These are phyloP conservation scores for Neolamprologus caudopunctatus DNA, from an alignment of 2,113 vertebrate genomes.

Conservation along the genomic window DNA sequence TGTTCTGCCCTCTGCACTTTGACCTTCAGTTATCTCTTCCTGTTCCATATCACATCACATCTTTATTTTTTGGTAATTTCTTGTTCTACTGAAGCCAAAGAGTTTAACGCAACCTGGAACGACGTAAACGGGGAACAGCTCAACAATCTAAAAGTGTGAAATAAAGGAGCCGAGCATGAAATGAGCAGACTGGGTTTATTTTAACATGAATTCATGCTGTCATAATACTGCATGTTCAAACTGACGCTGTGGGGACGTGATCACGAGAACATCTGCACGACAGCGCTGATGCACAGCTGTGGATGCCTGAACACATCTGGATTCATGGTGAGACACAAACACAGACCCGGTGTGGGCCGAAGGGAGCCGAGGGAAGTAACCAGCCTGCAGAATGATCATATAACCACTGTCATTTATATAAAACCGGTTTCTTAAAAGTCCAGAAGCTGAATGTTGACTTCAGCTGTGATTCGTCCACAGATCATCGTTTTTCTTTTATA, in stretches of 20 bases:
- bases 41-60: background rate
- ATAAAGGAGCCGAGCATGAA: background rate
- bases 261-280: background rate
- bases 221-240: background rate
- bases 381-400: background rate
- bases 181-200: background rate
- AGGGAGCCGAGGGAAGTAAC: background rate
- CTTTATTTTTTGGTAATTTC: background rate
- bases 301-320: background rate
- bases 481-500: background rate
- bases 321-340: background rate
- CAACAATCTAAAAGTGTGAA: background rate
- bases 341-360: background rate
- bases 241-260: background rate
- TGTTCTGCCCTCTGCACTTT: background rate
- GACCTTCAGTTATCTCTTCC: background rate
- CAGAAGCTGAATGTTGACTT: background rate
- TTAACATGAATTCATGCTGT: background rate
- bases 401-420: background rate
- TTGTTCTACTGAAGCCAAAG: background rate
- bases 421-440: background rate
- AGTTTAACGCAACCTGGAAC: background rate
- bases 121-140: background rate
- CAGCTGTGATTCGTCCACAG: background rate
- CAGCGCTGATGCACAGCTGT: background rate